Conservation (phyloP, 2,888 invertebrate species). For the Sesia apiformis region DNA sequence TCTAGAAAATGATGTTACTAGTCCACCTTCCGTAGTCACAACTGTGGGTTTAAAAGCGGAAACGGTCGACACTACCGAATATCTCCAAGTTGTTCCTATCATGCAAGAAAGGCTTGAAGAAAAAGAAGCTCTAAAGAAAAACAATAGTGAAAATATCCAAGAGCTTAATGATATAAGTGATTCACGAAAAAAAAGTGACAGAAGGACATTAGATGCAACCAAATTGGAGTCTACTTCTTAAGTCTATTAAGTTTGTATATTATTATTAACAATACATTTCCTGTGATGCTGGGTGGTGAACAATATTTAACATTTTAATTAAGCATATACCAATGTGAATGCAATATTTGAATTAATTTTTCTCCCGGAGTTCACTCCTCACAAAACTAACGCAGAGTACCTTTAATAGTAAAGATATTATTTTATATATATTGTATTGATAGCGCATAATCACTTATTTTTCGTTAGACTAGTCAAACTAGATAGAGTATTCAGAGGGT, state of each 20-base stretch:
- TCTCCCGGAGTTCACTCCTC: background rate
- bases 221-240: constrained; percentile 37
- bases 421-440: background rate
- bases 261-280: constrained; percentile 33
- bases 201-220: constrained; percentile 54
- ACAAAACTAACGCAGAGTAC: background rate
- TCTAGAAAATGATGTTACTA: constrained; percentile 15
- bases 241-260: constrained; percentile 36
- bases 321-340: constrained; percentile 30
- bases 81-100: constrained; percentile 57
- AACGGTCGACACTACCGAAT: constrained; percentile 24
- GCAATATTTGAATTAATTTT: constrained; percentile 20
- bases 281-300: constrained; percentile 38
- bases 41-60: constrained; percentile 1
- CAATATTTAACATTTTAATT: constrained; percentile 19
- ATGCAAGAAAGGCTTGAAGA: constrained; percentile 27
- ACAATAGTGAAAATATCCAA: constrained; percentile 42
- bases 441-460: constrained; percentile 13
- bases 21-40: constrained; percentile 5
- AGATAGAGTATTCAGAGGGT: constrained; percentile 39
- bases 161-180: constrained; percentile 62
- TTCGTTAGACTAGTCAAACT: constrained; percentile 70
- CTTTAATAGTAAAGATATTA: background rate
- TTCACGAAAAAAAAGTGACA: constrained; percentile 61
- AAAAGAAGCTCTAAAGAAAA: constrained; percentile 31